Conservation (phyloP, 2,797 vertebrate genomes). For the Mareca strepera region DNA sequence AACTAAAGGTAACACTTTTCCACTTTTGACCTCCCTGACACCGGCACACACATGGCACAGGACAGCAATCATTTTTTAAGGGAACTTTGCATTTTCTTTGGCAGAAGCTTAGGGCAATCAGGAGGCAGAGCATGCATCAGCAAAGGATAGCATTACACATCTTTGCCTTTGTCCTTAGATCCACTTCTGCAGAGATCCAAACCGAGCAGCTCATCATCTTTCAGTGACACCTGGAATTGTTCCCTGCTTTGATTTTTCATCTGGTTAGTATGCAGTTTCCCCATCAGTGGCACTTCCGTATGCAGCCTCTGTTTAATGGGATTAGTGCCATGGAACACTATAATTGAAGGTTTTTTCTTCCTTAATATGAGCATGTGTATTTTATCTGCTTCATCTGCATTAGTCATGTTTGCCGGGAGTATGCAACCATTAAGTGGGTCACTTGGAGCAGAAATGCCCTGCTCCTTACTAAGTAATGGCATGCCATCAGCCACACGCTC, state of each 20-base stretch:
- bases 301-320: neutral
- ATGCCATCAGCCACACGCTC: neutral
- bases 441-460: neutral
- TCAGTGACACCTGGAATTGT: neutral
- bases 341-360: conserved; percentile 4
- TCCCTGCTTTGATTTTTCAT: neutral
- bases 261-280: neutral
- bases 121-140: neutral
- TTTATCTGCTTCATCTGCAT: neutral
- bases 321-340: neutral
- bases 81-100: neutral
- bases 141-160: neutral
- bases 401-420: neutral
- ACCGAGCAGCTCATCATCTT: neutral
- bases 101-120: neutral
- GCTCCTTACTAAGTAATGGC: neutral
- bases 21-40: neutral
- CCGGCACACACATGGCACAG: neutral
- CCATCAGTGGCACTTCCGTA: neutral
- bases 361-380: neutral
- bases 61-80: neutral
- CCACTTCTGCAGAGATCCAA: neutral
- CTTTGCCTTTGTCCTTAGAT: neutral
- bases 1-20: neutral
- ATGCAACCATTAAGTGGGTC: neutral